A percentile compares a stretch with the other conserved stretches of the same genome.
phyloP scores from a whole-genome alignment of 2,797 vertebrate species.

The Helarctos malayanus region DNA sequence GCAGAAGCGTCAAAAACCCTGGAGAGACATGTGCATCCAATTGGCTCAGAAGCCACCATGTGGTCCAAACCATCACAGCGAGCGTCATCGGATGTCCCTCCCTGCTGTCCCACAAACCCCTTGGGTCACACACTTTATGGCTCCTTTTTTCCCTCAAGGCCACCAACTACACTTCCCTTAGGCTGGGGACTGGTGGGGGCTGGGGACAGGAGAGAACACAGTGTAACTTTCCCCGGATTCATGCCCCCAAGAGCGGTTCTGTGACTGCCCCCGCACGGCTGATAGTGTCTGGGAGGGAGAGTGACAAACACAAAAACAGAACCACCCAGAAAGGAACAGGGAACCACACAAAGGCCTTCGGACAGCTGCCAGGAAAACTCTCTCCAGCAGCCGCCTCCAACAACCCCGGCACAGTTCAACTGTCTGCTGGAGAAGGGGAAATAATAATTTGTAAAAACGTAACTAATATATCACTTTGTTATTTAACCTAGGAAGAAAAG shows the following conservation, averaged over 20 bases:
- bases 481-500: background rate
- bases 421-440: background rate
- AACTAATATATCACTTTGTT: background rate
- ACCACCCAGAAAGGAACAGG: background rate
- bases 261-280: background rate
- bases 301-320: background rate
- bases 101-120: background rate
- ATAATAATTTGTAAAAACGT: background rate
- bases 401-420: rapidly evolving
- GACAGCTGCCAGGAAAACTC: background rate
- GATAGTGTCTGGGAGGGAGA: background rate
- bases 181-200: background rate
- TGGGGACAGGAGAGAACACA: background rate
- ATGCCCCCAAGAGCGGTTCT: background rate
- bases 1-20: background rate
- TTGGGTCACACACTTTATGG: background rate
- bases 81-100: rapidly evolving
- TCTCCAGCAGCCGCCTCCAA: background rate
- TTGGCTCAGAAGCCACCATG: rapidly evolving
- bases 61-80: background rate
- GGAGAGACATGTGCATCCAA: background rate
- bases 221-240: background rate
- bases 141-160: background rate
- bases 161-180: background rate
- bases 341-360: background rate